These are phyloP conservation scores for Papilio xuthus DNA, from an alignment of 1,140 invertebrate genomes.

Conservation along the genomic window DNA sequence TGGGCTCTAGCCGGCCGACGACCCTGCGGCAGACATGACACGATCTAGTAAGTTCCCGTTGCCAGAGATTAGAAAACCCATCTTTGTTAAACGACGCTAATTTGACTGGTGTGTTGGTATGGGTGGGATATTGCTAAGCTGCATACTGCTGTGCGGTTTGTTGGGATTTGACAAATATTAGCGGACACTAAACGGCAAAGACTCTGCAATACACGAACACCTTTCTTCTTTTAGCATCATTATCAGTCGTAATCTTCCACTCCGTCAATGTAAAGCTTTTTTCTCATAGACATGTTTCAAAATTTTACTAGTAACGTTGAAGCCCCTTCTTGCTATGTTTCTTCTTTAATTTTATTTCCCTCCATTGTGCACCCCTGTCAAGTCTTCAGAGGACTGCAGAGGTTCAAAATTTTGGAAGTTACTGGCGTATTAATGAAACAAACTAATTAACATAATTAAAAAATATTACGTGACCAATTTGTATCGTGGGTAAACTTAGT, in stretches of 20 bases:
- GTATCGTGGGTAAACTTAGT: not conserved
- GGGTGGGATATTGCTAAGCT: not conserved
- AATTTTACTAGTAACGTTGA: too few relatives aligned
- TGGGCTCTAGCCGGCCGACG: not conserved
- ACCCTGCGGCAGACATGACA: conserved; percentile 24
- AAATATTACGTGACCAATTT: too few relatives aligned
- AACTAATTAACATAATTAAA: too few relatives aligned
- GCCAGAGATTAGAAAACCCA: conserved; percentile 37
- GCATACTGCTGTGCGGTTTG: not conserved
- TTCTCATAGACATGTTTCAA: too few relatives aligned
- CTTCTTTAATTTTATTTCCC: too few relatives aligned
- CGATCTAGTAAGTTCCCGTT: conserved; percentile 28
- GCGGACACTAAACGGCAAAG: not conserved
- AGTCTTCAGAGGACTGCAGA: too few relatives aligned
- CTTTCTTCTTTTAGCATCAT: not conserved
- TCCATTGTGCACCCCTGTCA: too few relatives aligned
- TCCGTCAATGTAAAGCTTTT: too few relatives aligned
- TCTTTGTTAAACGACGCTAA: conserved; percentile 34
- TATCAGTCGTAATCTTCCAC: too few relatives aligned
- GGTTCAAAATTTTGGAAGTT: too few relatives aligned
- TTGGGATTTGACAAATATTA: not conserved
- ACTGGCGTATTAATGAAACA: too few relatives aligned
- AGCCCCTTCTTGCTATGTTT: too few relatives aligned
- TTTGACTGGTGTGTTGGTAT: conserved; percentile 25
- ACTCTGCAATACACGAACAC: not conserved